Evolutionary conservation across 1,140 invertebrate species (phyloP), one percentile per base, ranked within the genome.

Genomic region (Drosophila gunungcola): DNA sequence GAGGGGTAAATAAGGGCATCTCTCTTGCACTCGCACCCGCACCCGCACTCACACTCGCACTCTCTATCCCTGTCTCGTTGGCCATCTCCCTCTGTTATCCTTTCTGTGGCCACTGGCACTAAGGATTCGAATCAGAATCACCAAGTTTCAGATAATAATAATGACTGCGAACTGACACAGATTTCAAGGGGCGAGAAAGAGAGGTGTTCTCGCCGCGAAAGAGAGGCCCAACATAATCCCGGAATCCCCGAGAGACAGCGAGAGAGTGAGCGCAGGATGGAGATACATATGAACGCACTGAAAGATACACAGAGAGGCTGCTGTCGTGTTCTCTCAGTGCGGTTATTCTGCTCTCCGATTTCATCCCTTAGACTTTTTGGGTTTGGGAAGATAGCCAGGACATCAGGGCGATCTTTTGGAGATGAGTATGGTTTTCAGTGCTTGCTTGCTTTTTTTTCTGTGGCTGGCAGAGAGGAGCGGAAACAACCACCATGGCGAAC

Each of bases 111-210:
- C 46, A 63, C 67, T 61, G 58, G 74, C 69, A 65, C 77, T 52
- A 13, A 76, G 73, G 73, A 76, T 76, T 77, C 74, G 63, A 77
- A 77, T 77, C 62, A 69, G 74, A 77, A 77, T 60, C 74, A 60
- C 51, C 57, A 69, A 57, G 69, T 34, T 56, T 67, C 42, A 67
- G 80, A 42, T 80, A 63, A 75, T 83, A 78, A 80, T 77, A 63
- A 88, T 79, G 75, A 68, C 61, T 53, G 56, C 57, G 64, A 84
- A 74, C 80, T 89, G 84, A 90, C 84, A 89, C 84, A 89, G 85
- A 89, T 89, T 90, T 67, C 13, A 56, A 52, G n/a, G 34, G 63
- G 49, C 48, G 43, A 67, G 61, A 48, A 54, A 48, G 12, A 56
- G 61, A 60, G 13, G 41, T 56, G 42, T 63, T 36, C 21, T 36